Base-by-base conservation (phyloP, 2,888 invertebrate genomes). In the Apamea crenata region DNA sequence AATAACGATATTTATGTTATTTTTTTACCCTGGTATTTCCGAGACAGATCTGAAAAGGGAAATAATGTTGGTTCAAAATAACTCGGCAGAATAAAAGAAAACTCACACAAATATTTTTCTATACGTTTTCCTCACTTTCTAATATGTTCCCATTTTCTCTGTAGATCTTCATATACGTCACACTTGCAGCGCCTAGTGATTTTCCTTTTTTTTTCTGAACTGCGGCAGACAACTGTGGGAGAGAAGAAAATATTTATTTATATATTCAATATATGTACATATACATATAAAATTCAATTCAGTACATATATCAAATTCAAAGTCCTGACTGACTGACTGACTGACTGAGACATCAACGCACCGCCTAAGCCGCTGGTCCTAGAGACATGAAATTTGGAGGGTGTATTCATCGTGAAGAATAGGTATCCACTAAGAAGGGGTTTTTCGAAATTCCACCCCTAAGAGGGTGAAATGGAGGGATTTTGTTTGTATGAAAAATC, bases 61-160 rank as follows among this genome's bases (percentile, higher is more conserved):
- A 82, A 75, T 47, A 56, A 40, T 14, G 1, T 29, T 50, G 21
- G 16, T 56, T 73, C 6, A 72, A 36, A 65, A 56, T 8, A 29
- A 75, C 12, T 40, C 25, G 6, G 1, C 10, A 16, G n/a, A 16
- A 10, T 21, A 61, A 32, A 44, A 40, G 1, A n/a, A 10, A 40
- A 18, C 44, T 40, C 50, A n/a, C 2, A 25, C 2, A 79, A 5
- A 2, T 66, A 14, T 32, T 59, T 56, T n/a, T 59, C 3, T 40
- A 32, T 12, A 53, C 18, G 18, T 44, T 12, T 36, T 66, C 0
- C 84, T 83, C 21, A 86, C 83, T 73, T 67, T 44, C 73, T 85
- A 1, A 83, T 44, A 32, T 83, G 74, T 0, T 75, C 65, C 85
- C 85, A 85, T 65, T 72, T 83, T 63, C 74, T 77, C 67, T 86